Percentiles rank a stretch among this genome's conserved stretches.
These are phyloP conservation scores for Climacteris rufus DNA, from an alignment of 2,113 vertebrate genomes.

Conservation along the genomic window DNA sequence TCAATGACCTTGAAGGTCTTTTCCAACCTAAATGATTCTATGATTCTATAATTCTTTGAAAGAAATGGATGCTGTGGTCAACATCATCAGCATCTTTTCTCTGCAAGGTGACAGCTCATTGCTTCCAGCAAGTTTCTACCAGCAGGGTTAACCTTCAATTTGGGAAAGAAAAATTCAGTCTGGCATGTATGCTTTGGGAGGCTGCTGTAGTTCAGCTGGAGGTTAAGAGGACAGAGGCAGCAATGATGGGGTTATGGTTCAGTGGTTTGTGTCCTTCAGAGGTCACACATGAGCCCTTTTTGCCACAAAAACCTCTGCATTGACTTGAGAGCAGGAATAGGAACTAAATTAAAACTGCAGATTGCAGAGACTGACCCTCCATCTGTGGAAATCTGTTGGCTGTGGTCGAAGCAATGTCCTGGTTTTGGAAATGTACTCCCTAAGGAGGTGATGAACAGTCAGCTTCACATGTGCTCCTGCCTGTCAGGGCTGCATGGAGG, in stretches of 20 bases:
- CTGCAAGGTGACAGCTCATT: background rate
- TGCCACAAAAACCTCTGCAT: background rate
- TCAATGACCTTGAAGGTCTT: background rate
- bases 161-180: background rate
- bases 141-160: background rate
- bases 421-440: background rate
- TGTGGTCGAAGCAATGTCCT: accelerated
- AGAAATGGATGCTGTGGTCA: background rate
- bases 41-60: background rate
- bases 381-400: background rate
- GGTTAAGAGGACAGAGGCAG: background rate
- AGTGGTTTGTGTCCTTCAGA: background rate
- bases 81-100: background rate
- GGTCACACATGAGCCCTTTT: background rate
- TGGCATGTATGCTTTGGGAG: background rate
- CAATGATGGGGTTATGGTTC: background rate
- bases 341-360: background rate
- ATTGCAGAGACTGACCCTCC: background rate
- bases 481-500: background rate
- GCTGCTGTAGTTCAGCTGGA: background rate
- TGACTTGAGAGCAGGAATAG: background rate
- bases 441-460: background rate
- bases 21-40: background rate
- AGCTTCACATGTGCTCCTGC: background rate
- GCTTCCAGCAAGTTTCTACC: background rate